Percentiles rank a stretch among this genome's conserved stretches.
These are phyloP conservation scores for Conomelus anceps DNA, from an alignment of 2,888 invertebrate genomes.

Conservation along the genomic window DNA sequence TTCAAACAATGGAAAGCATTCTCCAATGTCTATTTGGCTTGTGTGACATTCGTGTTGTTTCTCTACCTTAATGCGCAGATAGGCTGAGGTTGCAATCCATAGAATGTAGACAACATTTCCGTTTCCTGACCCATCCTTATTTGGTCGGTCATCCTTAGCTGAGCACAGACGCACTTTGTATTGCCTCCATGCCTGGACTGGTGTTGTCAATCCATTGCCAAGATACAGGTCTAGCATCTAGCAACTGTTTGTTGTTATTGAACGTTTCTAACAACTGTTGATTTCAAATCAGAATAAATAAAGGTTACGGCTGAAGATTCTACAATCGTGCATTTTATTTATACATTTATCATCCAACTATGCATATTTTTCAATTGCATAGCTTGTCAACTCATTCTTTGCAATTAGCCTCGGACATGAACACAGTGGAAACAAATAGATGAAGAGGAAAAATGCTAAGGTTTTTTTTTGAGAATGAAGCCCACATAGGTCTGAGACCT, in stretches of 20 bases:
- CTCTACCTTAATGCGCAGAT: not conserved
- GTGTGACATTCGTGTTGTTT: not conserved
- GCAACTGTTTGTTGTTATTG: not conserved
- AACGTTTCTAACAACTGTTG: not conserved
- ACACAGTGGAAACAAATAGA: no score
- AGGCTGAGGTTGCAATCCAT: not conserved
- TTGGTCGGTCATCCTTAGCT: not conserved
- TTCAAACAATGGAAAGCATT: not conserved
- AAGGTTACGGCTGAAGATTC: not conserved
- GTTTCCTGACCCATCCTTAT: not conserved
- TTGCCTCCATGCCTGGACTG: not conserved
- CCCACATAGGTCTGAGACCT: no score
- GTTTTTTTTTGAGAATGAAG: no score
- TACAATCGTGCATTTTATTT: not conserved
- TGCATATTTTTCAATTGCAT: no score
- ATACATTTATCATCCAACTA: no score
- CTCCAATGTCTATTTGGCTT: not conserved
- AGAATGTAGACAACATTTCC: not conserved
- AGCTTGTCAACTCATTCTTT: no score
- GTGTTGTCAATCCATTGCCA: not conserved
- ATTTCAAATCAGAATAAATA: not conserved
- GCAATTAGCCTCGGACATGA: no score
- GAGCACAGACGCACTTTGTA: not conserved
- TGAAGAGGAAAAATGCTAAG: no score
- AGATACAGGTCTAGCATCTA: not conserved